A percentile compares a stretch with the other conserved stretches of the same genome.
Conservation (phyloP, 2,888 invertebrate species). For the Conchocele bisecta region DNA sequence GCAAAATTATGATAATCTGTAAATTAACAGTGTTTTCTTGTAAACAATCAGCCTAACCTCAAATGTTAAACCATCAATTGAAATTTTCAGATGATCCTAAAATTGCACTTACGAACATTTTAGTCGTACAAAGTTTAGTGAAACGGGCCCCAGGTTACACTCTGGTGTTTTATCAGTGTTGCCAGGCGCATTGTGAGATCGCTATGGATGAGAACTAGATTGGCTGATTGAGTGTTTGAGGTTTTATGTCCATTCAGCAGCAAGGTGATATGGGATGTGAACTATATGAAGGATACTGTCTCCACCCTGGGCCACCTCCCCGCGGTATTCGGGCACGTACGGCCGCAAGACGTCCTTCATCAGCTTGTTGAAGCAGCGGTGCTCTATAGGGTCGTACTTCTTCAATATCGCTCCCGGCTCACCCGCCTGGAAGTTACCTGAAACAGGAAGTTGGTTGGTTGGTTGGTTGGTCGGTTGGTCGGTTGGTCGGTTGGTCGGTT, state of each 20-base stretch:
- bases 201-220: not conserved
- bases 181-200: not conserved
- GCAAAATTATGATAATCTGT: too few species aligned
- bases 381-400: constrained; percentile 95
- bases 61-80: too few species aligned
- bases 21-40: too few species aligned
- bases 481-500: too few species aligned
- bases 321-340: constrained; percentile 96
- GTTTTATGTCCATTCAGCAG: too few species aligned
- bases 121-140: too few species aligned
- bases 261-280: not conserved
- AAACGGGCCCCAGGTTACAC: too few species aligned
- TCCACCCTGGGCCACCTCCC: constrained; percentile 83
- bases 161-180: not conserved
- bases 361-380: constrained; percentile 92
- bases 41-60: too few species aligned
- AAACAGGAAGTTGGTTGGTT: constrained; percentile 36
- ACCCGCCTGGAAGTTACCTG: constrained; percentile 95
- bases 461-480: too few species aligned
- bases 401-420: constrained; percentile 95
- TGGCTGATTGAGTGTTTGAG: not conserved
- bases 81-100: too few species aligned
- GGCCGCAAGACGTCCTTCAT: constrained; percentile 95
- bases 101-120: too few species aligned
- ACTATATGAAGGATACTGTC: constrained; percentile 77